Percentiles rank a stretch among this genome's conserved stretches.
Evolutionary conservation across 2,888 invertebrate species (phyloP).

Genomic region (Chelonus formosanus): DNA sequence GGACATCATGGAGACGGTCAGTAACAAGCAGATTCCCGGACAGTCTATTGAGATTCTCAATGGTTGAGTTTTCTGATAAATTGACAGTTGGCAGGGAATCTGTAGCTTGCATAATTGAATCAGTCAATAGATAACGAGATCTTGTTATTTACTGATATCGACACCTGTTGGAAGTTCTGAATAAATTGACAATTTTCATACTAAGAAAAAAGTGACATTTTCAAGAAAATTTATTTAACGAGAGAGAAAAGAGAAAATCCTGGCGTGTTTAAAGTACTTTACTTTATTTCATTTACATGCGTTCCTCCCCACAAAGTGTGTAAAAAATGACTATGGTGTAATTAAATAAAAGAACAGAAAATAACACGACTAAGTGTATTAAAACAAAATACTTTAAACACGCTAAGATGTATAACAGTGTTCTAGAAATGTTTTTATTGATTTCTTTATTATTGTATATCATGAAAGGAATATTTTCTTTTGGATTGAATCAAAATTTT

Average conservation of each 20-base stretch:
- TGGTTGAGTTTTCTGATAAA: slow-evolving; percentile 18
- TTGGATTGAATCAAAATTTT: too few relatives aligned
- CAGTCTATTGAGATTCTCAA: slow-evolving; percentile 14
- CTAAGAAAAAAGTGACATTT: background rate
- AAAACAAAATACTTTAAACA: too few relatives aligned
- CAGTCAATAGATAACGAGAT: slow-evolving; percentile 38
- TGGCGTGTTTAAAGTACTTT: too few relatives aligned
- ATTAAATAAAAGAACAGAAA: too few relatives aligned
- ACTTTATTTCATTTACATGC: too few relatives aligned
- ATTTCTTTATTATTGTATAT: too few relatives aligned
- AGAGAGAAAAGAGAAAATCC: background rate
- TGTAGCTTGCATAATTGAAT: slow-evolving; percentile 36
- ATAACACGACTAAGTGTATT: too few relatives aligned
- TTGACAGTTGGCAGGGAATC: background rate
- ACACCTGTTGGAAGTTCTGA: slow-evolving; percentile 8
- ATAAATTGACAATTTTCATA: background rate
- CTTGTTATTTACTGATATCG: slow-evolving; percentile 38
- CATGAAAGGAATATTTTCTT: too few relatives aligned
- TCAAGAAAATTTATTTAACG: background rate
- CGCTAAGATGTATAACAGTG: too few relatives aligned
- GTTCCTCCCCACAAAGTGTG: too few relatives aligned
- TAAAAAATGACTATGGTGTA: too few relatives aligned
- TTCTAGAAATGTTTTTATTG: too few relatives aligned
- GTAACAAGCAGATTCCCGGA: slow-evolving; percentile 29
- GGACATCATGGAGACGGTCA: slow-evolving; percentile 28